Conservation (phyloP, 2,113 vertebrate species). For the Prionailurus viverrinus region DNA sequence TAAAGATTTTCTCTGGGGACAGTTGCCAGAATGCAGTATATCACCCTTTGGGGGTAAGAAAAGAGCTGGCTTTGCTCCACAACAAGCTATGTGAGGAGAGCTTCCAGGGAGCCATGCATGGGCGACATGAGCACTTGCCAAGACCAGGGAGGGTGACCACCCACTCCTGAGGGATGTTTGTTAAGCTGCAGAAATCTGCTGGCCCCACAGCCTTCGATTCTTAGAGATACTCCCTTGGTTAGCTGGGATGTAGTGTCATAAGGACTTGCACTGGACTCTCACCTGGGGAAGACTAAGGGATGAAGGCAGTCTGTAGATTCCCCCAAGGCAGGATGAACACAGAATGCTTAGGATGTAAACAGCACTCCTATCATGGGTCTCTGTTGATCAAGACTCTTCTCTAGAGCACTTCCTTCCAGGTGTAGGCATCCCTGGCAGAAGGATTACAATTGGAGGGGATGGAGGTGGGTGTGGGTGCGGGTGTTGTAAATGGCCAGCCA, state of each 20-base stretch:
- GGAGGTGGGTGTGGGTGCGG: fast-evolving
- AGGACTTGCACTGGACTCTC: not conserved
- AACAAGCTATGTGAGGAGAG: not conserved
- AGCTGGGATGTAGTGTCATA: not conserved
- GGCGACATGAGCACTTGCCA: fast-evolving
- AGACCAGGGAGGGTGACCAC: not conserved
- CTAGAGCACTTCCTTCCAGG: not conserved
- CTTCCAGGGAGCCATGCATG: not conserved
- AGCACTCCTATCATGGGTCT: fast-evolving
- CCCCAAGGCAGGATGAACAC: not conserved
- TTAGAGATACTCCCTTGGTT: not conserved
- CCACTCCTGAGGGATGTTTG: not conserved
- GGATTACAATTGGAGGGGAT: not conserved
- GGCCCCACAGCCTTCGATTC: fast-evolving
- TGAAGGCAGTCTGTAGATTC: not conserved
- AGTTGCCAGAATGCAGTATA: not conserved
- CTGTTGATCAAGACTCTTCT: not conserved
- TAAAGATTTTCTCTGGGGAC: not conserved
- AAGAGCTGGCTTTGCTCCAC: not conserved
- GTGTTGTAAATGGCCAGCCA: not conserved
- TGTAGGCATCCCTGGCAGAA: not conserved
- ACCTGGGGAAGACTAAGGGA: not conserved
- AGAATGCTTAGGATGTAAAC: fast-evolving
- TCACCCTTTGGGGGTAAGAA: not conserved
- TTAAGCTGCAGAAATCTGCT: not conserved